A percentile compares a stretch with the other conserved stretches of the same genome.
phyloP scores from a whole-genome alignment of 2,797 vertebrate species.

The Choloepus didactylus region DNA sequence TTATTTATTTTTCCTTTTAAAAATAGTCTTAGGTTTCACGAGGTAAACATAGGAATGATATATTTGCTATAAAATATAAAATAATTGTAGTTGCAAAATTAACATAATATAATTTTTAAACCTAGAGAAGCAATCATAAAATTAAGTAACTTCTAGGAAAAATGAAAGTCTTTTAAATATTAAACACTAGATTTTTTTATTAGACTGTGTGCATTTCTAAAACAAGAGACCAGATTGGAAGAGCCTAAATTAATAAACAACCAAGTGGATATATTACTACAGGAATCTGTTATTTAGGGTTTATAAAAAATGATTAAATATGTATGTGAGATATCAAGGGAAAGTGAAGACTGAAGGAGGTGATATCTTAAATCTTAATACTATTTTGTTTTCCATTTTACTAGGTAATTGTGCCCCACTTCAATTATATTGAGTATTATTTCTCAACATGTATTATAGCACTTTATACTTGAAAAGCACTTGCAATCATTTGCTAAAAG shows the following conservation, averaged over 20 bases:
- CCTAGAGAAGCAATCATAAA: background rate
- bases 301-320: conserved; percentile 47
- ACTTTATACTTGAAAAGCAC: conserved; percentile 71
- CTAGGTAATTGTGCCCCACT: conserved; percentile 54
- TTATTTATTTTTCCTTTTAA: background rate
- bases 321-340: background rate
- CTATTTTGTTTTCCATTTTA: conserved; percentile 46
- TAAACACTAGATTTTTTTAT: background rate
- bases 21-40: background rate
- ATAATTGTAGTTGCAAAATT: background rate
- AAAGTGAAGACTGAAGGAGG: background rate
- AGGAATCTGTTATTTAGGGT: background rate
- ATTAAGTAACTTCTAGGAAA: background rate
- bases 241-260: background rate
- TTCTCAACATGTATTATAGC: conserved; percentile 55
- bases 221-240: background rate
- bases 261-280: background rate
- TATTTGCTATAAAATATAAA: conserved; percentile 3
- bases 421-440: conserved; percentile 70
- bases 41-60: background rate
- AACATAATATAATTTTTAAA: background rate
- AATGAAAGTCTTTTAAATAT: background rate
- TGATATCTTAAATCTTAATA: conserved; percentile 24
- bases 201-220: background rate
- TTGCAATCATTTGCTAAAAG: conserved; percentile 75